phyloP scores from a whole-genome alignment of 2,113 vertebrate genomes.

The Tympanuchus pallidicinctus region DNA sequence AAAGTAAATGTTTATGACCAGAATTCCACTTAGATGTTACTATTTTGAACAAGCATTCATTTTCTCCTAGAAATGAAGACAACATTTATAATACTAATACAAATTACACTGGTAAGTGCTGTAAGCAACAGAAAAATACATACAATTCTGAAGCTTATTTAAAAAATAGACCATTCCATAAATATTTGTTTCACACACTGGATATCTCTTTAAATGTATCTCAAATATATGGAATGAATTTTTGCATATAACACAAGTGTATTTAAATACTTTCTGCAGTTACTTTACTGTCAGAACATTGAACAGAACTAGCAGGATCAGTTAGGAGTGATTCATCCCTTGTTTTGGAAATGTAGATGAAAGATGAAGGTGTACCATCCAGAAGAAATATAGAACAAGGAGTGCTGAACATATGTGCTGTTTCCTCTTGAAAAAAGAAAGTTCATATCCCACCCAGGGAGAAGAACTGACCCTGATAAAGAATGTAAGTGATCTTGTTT shows the following conservation, averaged over 20 bases:
- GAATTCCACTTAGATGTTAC: background rate
- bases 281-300: background rate
- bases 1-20: background rate
- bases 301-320: background rate
- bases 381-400: slow-evolving; percentile 40
- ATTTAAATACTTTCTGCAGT: background rate
- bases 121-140: background rate
- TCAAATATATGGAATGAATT: background rate
- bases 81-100: background rate
- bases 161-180: background rate
- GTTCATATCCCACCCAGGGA: slow-evolving; percentile 83
- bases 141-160: background rate
- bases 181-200: background rate
- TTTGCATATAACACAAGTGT: background rate
- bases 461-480: slow-evolving; percentile 80
- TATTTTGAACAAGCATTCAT: background rate
- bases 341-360: slow-evolving; percentile 23
- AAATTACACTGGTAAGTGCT: background rate
- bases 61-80: background rate
- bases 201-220: background rate
- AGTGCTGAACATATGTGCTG: slow-evolving; percentile 78
- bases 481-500: slow-evolving; percentile 79
- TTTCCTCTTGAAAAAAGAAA: slow-evolving; percentile 74
- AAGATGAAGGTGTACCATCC: slow-evolving; percentile 1
- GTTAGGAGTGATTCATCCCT: background rate